Conservation (phyloP, 1,140 invertebrate genomes). For the Drosophila azteca region DNA sequence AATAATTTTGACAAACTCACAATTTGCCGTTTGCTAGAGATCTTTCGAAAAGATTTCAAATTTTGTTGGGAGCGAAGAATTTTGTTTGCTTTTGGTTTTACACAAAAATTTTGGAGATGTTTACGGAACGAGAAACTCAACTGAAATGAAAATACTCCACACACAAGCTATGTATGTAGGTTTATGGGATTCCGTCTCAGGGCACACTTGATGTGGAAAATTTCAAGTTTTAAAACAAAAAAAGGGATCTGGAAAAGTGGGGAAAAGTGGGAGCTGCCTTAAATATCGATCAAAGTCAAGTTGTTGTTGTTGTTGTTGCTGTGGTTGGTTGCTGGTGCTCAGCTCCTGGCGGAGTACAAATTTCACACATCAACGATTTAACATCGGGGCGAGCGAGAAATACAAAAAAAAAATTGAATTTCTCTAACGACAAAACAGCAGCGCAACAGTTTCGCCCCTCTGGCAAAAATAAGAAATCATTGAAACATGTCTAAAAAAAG, state of each 20-base stretch:
- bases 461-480: conserved; percentile 80
- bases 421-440: conserved; percentile 68
- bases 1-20: conserved; percentile 10
- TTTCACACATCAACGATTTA: conserved; percentile 77
- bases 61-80: conserved; percentile 30
- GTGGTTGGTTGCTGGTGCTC: conserved; percentile 2
- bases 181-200: conserved; percentile 7
- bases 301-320: conserved; percentile 7
- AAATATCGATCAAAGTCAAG: conserved; percentile 61
- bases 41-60: background rate
- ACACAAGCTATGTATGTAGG: background rate
- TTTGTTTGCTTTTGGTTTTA: conserved; percentile 26
- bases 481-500: conserved; percentile 71
- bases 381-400: conserved; percentile 58
- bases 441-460: conserved; percentile 70
- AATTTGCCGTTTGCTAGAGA: conserved; percentile 2
- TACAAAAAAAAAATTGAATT: conserved; percentile 66
- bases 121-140: conserved; percentile 33
- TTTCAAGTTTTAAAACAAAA: conserved; percentile 39
- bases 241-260: conserved; percentile 7
- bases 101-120: conserved; percentile 20
- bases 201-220: conserved; percentile 48
- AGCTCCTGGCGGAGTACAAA: conserved; percentile 44
- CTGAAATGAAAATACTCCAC: conserved; percentile 22
- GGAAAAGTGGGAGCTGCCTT: conserved; percentile 6